Evolutionary conservation across 2,888 invertebrate species (phyloP), one percentile per base, ranked within the genome.

Genomic region (Exocentrus adspersus): DNA sequence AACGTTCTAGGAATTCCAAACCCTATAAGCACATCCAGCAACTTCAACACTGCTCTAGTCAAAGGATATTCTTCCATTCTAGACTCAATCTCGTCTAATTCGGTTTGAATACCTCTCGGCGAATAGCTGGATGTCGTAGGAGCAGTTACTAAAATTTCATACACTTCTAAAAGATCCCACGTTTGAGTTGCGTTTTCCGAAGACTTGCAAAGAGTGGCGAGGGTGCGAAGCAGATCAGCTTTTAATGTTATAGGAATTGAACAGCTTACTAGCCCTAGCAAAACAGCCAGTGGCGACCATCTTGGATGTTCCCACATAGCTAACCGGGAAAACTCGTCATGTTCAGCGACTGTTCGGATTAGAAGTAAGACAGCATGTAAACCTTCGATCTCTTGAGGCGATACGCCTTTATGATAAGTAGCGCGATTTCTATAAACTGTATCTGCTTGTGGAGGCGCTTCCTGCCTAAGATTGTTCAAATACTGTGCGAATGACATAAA

Each of bases 21-120:
- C 56, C 87, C 86, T 12, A 93, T 90, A 54, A 98, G 84, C 0
- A 90, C 85, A 70, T 91, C 88, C 14, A 98, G 79, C 6, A 97
- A 86, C 54, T 87, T 83, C 5, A 98, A 84, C 80, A 96, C 89
- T 1, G 94, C 93, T 67, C 90, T 87, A 0, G 95, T 94, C 65
- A 98, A 83, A 0, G 95, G 94, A 84, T 95, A 98, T 70, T 93
- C 92, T 80, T 97, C 97, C 79, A 91, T 88, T 46, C 96, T 88
- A 3, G 94, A 90, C 81, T 98, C 98, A 60, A 95, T 91, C 84
- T 98, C 97, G 67, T 94, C 94, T 21, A 98, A 85, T 82, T 98
- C 98, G 0, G 92, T 91, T 83, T 91, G 87, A 56, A 93, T 86
- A 2, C 71, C 71, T 69, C 87, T 81, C 32, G 89, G 88, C 69